Evolutionary conservation across 2,888 invertebrate genomes (phyloP), one percentile per base, ranked within the genome.

Genomic region (Blera fallax): DNA sequence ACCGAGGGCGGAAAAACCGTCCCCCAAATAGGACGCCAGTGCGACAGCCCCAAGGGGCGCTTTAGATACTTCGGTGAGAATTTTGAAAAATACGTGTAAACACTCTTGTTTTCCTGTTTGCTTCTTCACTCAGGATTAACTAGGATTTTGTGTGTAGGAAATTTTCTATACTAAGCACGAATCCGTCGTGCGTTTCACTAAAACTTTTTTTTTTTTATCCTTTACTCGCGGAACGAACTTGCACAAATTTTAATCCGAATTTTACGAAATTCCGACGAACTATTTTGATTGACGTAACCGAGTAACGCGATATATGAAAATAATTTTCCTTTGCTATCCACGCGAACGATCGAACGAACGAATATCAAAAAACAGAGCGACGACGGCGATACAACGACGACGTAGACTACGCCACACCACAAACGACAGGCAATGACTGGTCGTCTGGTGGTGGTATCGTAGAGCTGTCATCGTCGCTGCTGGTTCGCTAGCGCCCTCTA

Each of bases 21-120:
- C 92, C 91, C 92, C 92, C 91, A 92, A 90, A 91, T 92, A 92
- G 90, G 92, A 92, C 92, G 92, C 92, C 92, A 92, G 92, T 91
- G 92, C 92, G 92, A 92, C 92, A 91, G 92, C 92, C 92, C 92
- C 91, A 89, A 91, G 92, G 92, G 92, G 92, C 92, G 91, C 90
- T 91, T 92, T 92, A 79, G 92, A 91, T 88, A 90, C 91, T 90
- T 92, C 92, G 92, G 92, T 92, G 89, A 92, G 91, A 92, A 92
- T 92, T 92, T 92, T 92, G 92, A 90, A 89, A 87, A 88, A 74
- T 76, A 34, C 81, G 70, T 72, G 43, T 65, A 65, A 65, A 79
- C 85, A 87, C 87, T 88, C 58, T 74, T 83, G 65, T 76, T 81
- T 74, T 56, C 54, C 56, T 73, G 70, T 70, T 64, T 65, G 18